These are phyloP conservation scores for Bagarius yarrelli DNA, from an alignment of 2,113 vertebrate genomes.

Conservation along the genomic window DNA sequence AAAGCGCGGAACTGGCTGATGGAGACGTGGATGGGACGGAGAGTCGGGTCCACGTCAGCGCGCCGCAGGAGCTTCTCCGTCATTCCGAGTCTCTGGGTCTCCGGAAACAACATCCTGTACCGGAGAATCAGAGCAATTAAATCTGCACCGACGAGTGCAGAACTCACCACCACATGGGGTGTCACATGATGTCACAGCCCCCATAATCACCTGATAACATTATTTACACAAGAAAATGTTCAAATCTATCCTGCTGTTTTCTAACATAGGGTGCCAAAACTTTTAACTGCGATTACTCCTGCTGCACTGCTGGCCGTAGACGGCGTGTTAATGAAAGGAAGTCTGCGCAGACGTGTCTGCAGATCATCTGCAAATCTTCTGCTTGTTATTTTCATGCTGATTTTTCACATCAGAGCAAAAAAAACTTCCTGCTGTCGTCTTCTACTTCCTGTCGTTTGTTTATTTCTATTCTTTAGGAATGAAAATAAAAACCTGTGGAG, in stretches of 20 bases:
- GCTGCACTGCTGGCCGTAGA: not conserved
- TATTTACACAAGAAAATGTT: too few relatives aligned
- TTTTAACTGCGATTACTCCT: not conserved
- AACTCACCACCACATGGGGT: not conserved
- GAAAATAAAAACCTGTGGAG: too few relatives aligned
- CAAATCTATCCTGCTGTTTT: not conserved
- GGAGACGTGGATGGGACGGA: constrained; percentile 81
- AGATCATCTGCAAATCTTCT: not conserved
- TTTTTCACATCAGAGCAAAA: not conserved
- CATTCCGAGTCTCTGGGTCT: constrained; percentile 73
- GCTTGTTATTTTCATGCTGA: not conserved
- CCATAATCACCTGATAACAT: not conserved
- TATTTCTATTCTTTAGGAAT: too few relatives aligned
- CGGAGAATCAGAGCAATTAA: not conserved
- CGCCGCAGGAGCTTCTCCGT: constrained; percentile 75
- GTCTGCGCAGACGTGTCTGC: not conserved
- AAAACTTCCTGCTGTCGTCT: too few relatives aligned
- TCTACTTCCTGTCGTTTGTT: too few relatives aligned
- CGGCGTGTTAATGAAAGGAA: not conserved
- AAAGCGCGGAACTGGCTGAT: constrained; percentile 81
- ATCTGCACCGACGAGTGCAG: not conserved
- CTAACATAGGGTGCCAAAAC: not conserved
- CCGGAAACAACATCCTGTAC: constrained; percentile 87
- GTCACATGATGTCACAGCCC: not conserved
- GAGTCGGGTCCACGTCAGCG: constrained; percentile 84